Evolutionary conservation across 2,888 invertebrate genomes (phyloP).

Genomic region (Blera fallax): DNA sequence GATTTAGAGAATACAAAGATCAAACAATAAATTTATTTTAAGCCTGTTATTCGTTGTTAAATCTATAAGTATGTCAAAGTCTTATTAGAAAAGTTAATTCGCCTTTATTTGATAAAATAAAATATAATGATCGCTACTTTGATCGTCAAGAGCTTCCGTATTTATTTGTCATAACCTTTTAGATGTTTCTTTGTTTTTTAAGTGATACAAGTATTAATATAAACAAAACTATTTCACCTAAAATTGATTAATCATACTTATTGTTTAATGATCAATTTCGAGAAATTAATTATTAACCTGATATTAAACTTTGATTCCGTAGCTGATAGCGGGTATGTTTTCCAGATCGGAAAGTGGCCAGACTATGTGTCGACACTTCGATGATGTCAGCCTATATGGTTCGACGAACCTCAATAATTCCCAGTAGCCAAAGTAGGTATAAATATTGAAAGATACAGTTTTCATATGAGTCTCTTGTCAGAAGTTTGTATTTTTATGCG

Average conservation of each 20-base stretch:
- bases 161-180: constrained; percentile 6
- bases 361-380: constrained; percentile 14
- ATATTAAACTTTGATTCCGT: background rate
- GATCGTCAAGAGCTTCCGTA: constrained; percentile 10
- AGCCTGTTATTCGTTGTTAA: background rate
- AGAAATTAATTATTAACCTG: constrained; percentile 10
- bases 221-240: constrained; percentile 3
- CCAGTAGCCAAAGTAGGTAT: background rate
- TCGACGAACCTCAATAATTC: background rate
- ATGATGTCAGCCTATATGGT: constrained; percentile 10
- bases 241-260: constrained; percentile 24
- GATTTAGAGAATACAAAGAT: background rate
- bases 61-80: background rate
- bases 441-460: background rate
- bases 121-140: constrained; percentile 14
- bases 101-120: background rate
- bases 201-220: background rate
- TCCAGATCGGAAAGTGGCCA: background rate
- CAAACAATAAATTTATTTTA: background rate
- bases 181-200: background rate
- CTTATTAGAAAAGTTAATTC: background rate
- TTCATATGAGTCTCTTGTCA: background rate
- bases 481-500: background rate
- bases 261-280: constrained; percentile 14
- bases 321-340: background rate